phyloP scores from a whole-genome alignment of 2,113 vertebrate species.

The Coracopsis vasa region DNA sequence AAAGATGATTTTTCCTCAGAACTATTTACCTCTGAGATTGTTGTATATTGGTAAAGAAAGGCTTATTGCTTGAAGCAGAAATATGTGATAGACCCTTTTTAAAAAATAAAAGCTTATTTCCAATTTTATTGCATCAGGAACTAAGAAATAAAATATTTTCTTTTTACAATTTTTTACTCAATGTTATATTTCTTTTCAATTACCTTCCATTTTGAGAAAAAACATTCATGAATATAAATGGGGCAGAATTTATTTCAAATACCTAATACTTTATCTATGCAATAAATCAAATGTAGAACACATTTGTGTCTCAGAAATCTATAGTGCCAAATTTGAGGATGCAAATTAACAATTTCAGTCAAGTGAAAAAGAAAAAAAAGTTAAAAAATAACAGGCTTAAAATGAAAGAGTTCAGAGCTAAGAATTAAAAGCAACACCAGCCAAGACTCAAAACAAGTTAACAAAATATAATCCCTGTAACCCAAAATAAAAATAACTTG shows the following conservation, averaged over 20 bases:
- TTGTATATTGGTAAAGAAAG: background rate
- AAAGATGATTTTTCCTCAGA: background rate
- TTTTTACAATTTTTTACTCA: background rate
- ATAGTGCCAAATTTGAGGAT: background rate
- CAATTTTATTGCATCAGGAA: background rate
- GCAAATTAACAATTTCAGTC: background rate
- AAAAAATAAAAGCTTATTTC: background rate
- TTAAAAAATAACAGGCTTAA: background rate
- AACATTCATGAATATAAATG: background rate
- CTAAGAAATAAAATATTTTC: background rate
- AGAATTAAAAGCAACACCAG: background rate
- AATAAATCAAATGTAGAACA: background rate
- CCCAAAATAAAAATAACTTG: background rate
- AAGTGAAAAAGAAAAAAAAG: background rate
- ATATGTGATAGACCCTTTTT: background rate
- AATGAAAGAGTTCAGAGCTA: background rate
- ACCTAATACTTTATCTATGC: background rate
- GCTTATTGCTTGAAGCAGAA: background rate
- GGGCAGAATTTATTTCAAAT: background rate
- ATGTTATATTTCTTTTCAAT: background rate
- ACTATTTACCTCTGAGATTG: background rate
- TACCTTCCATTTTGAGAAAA: background rate
- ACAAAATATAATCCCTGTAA: background rate
- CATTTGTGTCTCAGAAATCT: background rate
- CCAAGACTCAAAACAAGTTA: background rate